Base-by-base conservation (phyloP, 2,888 invertebrate species). In the Phalera bucephala region DNA sequence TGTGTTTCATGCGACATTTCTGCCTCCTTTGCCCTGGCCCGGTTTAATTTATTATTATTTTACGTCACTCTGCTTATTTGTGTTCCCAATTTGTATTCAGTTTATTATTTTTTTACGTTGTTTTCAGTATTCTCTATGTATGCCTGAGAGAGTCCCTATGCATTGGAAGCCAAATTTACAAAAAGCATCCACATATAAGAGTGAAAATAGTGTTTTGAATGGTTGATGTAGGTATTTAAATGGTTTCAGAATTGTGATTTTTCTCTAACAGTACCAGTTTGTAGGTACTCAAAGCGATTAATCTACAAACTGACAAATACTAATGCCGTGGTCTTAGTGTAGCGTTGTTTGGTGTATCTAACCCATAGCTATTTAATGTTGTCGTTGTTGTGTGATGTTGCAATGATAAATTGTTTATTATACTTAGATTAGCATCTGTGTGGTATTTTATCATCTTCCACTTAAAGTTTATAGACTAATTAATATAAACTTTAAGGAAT, bases 151-250 rank as follows among this genome's bases (percentile, higher is more conserved):
- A 86, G 84, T 90, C 69, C 84, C 88, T 69, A 89, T 90, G 85
- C 82, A 88, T 83, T 90, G 90, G 89, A 87, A 88, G 77, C 89
- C 90, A 76, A 89, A 89, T 82, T 87, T 90, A 80, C 81, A 79
- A 79, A 90, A 89, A 86, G 85, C 89, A 81, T 87, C 89, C 77
- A 88, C 87, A 70, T 88, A 88, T 87, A 90, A 88, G 79, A 90
- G 90, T 81, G 89, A 89, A 87, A 90, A 89, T 90, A 89, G 90
- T 84, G 87, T 90, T 72, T 83, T 88, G 80, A 88, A 89, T 86
- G 89, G 89, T 87, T 90, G 81, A 89, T 63, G 85, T 86, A 85
- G 84, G 87, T 88, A 83, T 71, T 66, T 68, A 57, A 68, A 70
- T 78, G 72, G 65, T 62, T 54, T 52, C 48, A 44, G 42, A 66